Evolutionary conservation across 2,113 vertebrate species (phyloP).

Genomic region (Solenodon paradoxus): DNA sequence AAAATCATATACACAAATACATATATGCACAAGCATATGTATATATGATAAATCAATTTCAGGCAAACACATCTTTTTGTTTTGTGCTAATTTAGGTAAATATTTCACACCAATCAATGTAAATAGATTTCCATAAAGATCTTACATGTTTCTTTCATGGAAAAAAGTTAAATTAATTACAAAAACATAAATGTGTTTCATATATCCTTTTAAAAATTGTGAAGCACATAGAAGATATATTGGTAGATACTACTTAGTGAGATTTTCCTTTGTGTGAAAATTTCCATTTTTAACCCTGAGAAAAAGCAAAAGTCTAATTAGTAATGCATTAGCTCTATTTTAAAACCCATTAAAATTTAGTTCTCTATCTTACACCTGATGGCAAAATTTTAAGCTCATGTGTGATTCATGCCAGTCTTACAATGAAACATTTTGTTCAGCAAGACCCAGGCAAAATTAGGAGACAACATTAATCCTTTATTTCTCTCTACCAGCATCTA

Average conservation of each 20-base stretch:
- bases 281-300: conserved; percentile 40
- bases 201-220: conserved; percentile 29
- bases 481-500: conserved; percentile 14
- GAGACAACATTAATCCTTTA: conserved; percentile 6
- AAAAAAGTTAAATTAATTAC: conserved; percentile 26
- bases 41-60: background rate
- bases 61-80: background rate
- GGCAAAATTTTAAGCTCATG: conserved; percentile 26
- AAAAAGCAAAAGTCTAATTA: conserved; percentile 35
- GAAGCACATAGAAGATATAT: background rate
- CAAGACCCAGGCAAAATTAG: conserved; percentile 42
- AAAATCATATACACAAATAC: background rate
- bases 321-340: conserved; percentile 45
- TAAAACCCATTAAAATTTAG: conserved; percentile 41
- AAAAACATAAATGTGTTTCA: background rate
- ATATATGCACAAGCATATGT: background rate
- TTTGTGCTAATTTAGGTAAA: background rate
- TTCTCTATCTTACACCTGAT: conserved; percentile 18
- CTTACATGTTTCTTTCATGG: background rate
- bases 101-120: background rate
- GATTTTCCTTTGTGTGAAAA: conserved; percentile 16
- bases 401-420: conserved; percentile 20
- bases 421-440: conserved; percentile 22
- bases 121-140: background rate
- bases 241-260: background rate